A percentile compares a stretch with the other conserved stretches of the same genome.
These are phyloP conservation scores for Tragelaphus oryx DNA, from an alignment of 2,797 vertebrate genomes.

Conservation along the genomic window DNA sequence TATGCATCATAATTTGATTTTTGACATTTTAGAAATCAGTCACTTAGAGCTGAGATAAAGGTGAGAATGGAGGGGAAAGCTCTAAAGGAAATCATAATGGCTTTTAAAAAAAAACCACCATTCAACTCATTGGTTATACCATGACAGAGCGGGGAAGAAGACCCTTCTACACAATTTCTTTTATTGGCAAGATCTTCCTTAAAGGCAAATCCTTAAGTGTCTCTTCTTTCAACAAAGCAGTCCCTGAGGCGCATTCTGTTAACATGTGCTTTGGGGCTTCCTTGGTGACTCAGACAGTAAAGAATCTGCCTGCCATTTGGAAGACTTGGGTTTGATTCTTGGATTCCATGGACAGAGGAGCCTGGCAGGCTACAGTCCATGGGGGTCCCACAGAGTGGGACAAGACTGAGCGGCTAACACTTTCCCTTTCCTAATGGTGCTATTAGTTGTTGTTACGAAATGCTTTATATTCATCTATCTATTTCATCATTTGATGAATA, in stretches of 20 bases:
- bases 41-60: not conserved
- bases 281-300: not conserved
- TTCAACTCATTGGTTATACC: not conserved
- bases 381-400: not conserved
- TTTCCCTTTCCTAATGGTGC: not conserved
- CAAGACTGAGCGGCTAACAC: not conserved
- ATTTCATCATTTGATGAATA: not conserved
- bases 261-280: not conserved
- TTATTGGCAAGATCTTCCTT: not conserved
- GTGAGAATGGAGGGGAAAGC: not conserved
- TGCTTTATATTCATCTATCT: not conserved
- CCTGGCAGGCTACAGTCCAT: not conserved
- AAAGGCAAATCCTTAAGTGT: not conserved
- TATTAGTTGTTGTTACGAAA: not conserved
- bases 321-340: not conserved
- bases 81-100: not conserved
- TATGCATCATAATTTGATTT: not conserved
- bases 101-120: not conserved
- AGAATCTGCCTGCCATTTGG: not conserved
- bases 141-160: not conserved
- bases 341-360: not conserved
- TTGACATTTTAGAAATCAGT: conserved; percentile 25
- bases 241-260: not conserved
- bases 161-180: not conserved
- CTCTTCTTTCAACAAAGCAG: not conserved